Base-by-base conservation (phyloP, 92 coral and sea anemone species). In the Zoanthus sociatus region DNA sequence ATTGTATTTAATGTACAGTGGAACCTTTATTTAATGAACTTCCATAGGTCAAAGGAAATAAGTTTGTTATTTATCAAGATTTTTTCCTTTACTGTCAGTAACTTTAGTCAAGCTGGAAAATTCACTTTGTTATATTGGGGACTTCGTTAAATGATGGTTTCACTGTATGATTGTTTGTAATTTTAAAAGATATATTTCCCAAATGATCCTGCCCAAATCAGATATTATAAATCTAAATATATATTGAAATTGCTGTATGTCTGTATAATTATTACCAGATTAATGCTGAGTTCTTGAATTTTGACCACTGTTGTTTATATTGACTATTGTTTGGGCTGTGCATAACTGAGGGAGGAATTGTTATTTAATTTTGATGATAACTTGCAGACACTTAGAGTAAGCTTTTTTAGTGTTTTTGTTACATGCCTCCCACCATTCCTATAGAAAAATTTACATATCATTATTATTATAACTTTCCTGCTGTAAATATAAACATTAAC, bases 231-330 rank as follows among this genome's bases (percentile, higher is more conserved):
- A 54, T 54, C 0, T 54, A 54, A 54, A 54, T 54, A 54, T 54
- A 54, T 54, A 54, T 54, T 54, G 60, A 54, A 12, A 54, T 5
- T 54, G 60, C 60, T 54, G 60, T 54, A 54, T 54, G 60, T 54
- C 60, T 54, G 60, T 54, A 54, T 54, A 68, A 68, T 18, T 68
- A 68, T 68, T 68, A 68, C 73, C 73, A 68, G 73, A 68, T 68
- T 68, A 26, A 0, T 68, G 73, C 73, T 68, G 42, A 68, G 73
- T 20, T 1, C 32, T 68, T 31, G 73, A 68, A 54, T 54, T 54
- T 54, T 54, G 60, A 54, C 60, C 60, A 54, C 60, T 54, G 60
- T 54, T 54, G 60, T 12, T 26, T 26, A 54, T 54, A 54, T 54
- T 54, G 60, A 54, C 60, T 54, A 54, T 54, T 54, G 60, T 54